A percentile compares a stretch with the other conserved stretches of the same genome.
Evolutionary conservation across 2,113 vertebrate genomes (phyloP).

Genomic region (Corythornis cristatus): DNA sequence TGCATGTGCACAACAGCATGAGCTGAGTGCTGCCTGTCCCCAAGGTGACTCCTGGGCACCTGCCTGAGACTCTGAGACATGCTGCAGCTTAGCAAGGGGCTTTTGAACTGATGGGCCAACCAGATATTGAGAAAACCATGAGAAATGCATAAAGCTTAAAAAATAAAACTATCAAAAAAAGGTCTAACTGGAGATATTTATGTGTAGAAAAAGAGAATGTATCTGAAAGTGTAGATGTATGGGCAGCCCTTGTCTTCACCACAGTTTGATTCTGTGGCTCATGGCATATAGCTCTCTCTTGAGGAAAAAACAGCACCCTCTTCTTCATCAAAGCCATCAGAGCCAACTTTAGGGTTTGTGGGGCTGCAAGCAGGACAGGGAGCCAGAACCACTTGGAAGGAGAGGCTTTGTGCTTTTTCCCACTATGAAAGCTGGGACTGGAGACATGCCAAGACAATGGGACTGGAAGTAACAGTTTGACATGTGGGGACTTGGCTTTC

Average conservation of each 20-base stretch:
- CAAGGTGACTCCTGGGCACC: background rate
- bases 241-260: background rate
- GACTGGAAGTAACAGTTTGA: background rate
- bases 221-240: conserved; percentile 24
- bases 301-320: background rate
- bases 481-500: background rate
- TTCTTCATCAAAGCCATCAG: conserved; percentile 2
- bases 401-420: background rate
- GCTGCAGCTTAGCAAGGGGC: background rate
- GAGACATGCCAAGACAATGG: background rate
- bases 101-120: background rate
- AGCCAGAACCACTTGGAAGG: background rate
- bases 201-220: background rate
- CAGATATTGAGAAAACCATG: background rate
- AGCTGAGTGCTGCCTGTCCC: background rate
- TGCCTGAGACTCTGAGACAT: background rate
- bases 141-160: background rate
- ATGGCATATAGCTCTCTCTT: conserved; percentile 12
- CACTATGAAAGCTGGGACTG: background rate
- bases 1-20: background rate
- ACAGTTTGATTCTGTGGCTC: conserved; percentile 8
- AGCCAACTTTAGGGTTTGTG: background rate
- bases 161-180: background rate
- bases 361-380: background rate
- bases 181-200: conserved; percentile 4